These are phyloP conservation scores for Cyprinodon diabolis DNA, from an alignment of 2,797 vertebrate genomes.

Conservation along the genomic window DNA sequence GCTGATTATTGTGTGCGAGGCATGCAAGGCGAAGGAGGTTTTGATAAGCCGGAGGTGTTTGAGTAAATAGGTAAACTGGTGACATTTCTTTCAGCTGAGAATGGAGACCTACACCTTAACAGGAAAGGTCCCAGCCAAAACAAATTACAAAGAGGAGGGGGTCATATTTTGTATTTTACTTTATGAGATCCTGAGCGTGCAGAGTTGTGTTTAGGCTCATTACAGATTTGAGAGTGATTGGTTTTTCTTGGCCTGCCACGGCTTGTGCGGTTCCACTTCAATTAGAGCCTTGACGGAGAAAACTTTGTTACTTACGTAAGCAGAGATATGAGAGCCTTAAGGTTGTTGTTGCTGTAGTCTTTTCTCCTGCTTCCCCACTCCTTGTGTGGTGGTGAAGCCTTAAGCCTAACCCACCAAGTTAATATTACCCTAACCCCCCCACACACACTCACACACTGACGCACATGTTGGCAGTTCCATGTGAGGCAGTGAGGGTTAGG, in stretches of 20 bases:
- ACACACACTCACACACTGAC: constrained; percentile 28
- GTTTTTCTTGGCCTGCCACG: constrained; percentile 54
- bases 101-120: constrained; percentile 56
- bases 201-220: constrained; percentile 54
- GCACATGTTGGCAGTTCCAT: constrained; percentile 76
- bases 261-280: constrained; percentile 57
- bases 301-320: constrained; percentile 71
- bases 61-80: constrained; percentile 82
- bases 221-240: constrained; percentile 60
- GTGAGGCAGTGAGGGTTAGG: constrained; percentile 71
- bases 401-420: constrained; percentile 59
- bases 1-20: constrained; percentile 83
- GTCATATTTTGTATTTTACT: no score
- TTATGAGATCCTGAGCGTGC: constrained; percentile 43
- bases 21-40: constrained; percentile 81
- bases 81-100: constrained; percentile 72
- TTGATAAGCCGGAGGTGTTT: constrained; percentile 85
- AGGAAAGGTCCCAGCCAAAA: constrained; percentile 47
- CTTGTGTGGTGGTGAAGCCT: constrained; percentile 67
- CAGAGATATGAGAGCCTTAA: constrained; percentile 57
- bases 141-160: constrained; percentile 38
- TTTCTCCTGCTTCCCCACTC: constrained; percentile 46
- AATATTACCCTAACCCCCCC: constrained; percentile 53
- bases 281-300: constrained; percentile 60
- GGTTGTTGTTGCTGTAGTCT: constrained; percentile 66